Evolutionary conservation across 2,888 invertebrate species (phyloP), one percentile per base, ranked within the genome.

Genomic region (Drosophila lacicola): DNA sequence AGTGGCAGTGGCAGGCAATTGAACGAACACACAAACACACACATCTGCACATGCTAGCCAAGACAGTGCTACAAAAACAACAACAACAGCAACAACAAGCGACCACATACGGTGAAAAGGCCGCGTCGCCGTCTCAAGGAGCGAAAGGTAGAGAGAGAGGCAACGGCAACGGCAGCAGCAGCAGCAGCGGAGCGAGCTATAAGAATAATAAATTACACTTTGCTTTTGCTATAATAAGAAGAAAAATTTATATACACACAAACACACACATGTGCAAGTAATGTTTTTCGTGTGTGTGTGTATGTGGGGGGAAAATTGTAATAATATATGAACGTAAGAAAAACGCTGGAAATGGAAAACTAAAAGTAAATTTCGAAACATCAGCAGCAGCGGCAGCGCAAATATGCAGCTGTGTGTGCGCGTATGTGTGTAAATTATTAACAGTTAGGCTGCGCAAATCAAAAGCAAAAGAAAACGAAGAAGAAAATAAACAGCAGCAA

Each of bases 131-230:
- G 81, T 82, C 86, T 82, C 76, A 76, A 79, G 78, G 72, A 80
- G 70, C 78, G 70, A 62, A 78, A 78, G 64, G 71, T 66, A 72
- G 49, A 51, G 56, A 51, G 61, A 57, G 58, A 54, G 47, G 53
- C 56, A 50, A 19, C 58, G 72, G 66, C 49, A 67, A 51, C 51
- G 34, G 55, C 51, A 39, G 55, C 39, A 62, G 68, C 44, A 50
- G 50, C 46, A 36, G 63, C 54, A 65, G 58, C 58, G 60, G 67
- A 88, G 86, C 66, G 58, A 81, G 88, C 83, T 84, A 88, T 88
- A 86, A 89, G 88, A 86, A 88, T 88, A 88, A 88, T 88, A 88
- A 88, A 88, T 88, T 89, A 88, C 87, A 88, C 82, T 90, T 88
- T 88, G 82, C 90, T 86, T 90, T 88, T 88, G 84, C 90, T 86